Evolutionary conservation across 2,888 invertebrate species (phyloP).

Genomic region (Suillia variegata): DNA sequence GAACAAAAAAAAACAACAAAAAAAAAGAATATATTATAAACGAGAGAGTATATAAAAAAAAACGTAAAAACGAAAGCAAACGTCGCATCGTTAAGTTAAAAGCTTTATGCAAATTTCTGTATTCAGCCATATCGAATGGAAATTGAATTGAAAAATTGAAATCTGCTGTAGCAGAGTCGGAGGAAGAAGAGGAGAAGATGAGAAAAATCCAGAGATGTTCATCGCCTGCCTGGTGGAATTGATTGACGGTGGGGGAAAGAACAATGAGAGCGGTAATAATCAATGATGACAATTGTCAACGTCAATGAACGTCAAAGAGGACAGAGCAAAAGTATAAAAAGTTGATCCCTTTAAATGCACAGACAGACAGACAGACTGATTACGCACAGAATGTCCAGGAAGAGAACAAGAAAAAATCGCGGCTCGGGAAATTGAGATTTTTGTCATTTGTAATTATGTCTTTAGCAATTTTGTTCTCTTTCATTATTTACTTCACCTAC

Average conservation of each 20-base stretch:
- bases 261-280: conserved; percentile 7
- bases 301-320: not conserved
- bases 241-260: not conserved
- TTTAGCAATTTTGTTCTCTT: too few species aligned
- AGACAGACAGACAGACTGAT: too few species aligned
- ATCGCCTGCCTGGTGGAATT: too few species aligned
- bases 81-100: conserved; percentile 39
- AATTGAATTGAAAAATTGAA: conserved; percentile 25
- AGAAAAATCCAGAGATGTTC: too few species aligned
- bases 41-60: conserved; percentile 1
- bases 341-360: not conserved
- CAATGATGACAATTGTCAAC: conserved; percentile 18
- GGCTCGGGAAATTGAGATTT: too few species aligned
- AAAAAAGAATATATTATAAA: too few species aligned
- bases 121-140: conserved; percentile 26
- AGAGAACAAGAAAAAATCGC: too few species aligned
- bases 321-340: not conserved
- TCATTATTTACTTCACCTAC: too few species aligned
- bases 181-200: not conserved
- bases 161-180: conserved; percentile 5
- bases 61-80: conserved; percentile 29
- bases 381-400: too few species aligned
- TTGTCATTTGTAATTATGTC: too few species aligned
- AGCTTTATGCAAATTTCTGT: conserved; percentile 33
- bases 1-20: too few species aligned